Percentiles rank a stretch among this genome's conserved stretches.
Evolutionary conservation across 2,113 vertebrate species (phyloP).

Genomic region (Noctilio leporinus): DNA sequence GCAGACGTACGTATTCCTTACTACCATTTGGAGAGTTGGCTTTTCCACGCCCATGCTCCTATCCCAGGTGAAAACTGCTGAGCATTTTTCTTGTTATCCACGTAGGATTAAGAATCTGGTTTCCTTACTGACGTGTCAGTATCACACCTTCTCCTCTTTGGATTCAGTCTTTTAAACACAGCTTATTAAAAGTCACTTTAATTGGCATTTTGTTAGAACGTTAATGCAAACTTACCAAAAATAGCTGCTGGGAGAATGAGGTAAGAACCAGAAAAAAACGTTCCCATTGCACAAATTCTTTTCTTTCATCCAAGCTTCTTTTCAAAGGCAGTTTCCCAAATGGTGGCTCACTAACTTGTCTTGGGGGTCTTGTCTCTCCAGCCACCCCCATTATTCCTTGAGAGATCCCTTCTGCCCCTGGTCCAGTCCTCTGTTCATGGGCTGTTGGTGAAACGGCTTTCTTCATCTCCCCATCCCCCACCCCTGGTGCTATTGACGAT

Average conservation of each 20-base stretch:
- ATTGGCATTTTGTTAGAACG: constrained; percentile 63
- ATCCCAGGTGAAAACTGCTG: neutral
- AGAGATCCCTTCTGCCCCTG: neutral
- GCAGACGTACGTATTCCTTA: no score
- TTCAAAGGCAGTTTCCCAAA: constrained; percentile 22
- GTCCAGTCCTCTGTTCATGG: neutral
- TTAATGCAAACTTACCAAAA: constrained; percentile 59
- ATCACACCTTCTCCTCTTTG: neutral
- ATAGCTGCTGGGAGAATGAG: constrained; percentile 47
- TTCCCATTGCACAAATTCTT: constrained; percentile 13
- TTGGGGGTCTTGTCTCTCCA: neutral
- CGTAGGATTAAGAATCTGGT: neutral
- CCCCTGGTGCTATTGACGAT: neutral
- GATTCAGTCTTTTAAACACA: constrained; percentile 38
- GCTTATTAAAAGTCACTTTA: constrained; percentile 48
- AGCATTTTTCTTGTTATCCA: neutral
- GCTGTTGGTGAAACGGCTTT: neutral
- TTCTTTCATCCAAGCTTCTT: constrained; percentile 4
- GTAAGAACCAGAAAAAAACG: constrained; percentile 37
- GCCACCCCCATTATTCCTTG: neutral
- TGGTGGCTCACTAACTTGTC: neutral
- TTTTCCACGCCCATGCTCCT: neutral
- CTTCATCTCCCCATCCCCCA: neutral
- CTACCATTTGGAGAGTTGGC: neutral
- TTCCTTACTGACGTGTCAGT: neutral